Base-by-base conservation (phyloP, 2,797 vertebrate genomes). In the Mastacembelus armatus region DNA sequence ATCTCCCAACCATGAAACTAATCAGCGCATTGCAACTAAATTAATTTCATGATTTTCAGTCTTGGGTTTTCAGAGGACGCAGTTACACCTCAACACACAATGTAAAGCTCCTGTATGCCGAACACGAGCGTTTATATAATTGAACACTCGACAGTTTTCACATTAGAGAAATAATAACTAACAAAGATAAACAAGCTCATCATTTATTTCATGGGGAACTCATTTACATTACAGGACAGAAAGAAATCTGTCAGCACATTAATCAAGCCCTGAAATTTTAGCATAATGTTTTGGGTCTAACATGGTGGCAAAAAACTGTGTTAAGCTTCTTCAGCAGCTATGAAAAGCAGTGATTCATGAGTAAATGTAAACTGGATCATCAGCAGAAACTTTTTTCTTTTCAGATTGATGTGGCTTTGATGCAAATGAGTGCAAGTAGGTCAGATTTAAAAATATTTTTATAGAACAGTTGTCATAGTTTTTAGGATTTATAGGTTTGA, bases 1-100 rank as follows among this genome's bases (percentile, higher is more conserved):
- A 74, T 81, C 75, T 68, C 75, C 66, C 83, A 81, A 67, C 86
- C 85, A 80, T 71, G 83, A 83, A 90, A 71, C 81, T 65, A 80
- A 81, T 80, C 66, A 73, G 69, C 15, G 65, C 43, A 64, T 70
- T 58, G 68, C 66, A 68, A 75, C 80, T 67, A 58, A 77, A 84
- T 83, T 64, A n/a, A 73, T 83, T 63, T 72, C 24, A 52, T 51
- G 66, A 83, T 74, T 83, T 60, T 52, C 44, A 22, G 30, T 42
- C 66, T 42, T 24, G 35, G 18, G n/a, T 69, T 40, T 63, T 32
- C 30, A 62, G 51, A 66, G 42, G 74, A 71, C 65, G 65, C 69
- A 43, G 50, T 57, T 43, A 38, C 22, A 32, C 52, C 45, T n/a
- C 38, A 36, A n/a, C 57, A 12, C 36, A 64, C 30, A 71, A 61